These are phyloP conservation scores for Lanistes nyassanus DNA, from an alignment of 1,140 invertebrate genomes.

Conservation along the genomic window DNA sequence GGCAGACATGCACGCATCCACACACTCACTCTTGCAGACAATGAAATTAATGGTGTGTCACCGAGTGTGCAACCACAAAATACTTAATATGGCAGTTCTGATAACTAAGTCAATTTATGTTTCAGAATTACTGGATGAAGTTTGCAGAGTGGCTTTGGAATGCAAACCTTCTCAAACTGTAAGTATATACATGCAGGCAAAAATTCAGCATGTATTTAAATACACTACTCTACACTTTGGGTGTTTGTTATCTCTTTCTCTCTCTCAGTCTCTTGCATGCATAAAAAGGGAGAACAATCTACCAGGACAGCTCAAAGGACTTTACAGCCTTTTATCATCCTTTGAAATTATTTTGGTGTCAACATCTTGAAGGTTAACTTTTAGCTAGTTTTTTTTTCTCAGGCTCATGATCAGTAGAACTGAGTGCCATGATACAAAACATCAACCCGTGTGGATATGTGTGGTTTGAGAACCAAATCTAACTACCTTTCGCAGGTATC, in stretches of 20 bases:
- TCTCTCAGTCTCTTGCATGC: no score
- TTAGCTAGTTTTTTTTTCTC: background rate
- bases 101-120: background rate
- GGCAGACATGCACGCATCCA: no score
- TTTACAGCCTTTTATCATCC: no score
- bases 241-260: no score
- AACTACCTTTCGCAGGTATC: conserved; percentile 34
- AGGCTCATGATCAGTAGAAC: background rate
- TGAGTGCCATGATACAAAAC: background rate
- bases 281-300: background rate
- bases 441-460: background rate
- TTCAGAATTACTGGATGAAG: conserved; percentile 7
- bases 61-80: no score
- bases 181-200: conserved; percentile 1
- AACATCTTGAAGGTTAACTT: no score
- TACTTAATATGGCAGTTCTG: background rate
- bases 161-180: background rate
- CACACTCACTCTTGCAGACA: no score
- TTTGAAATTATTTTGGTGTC: no score
- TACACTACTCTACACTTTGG: no score
- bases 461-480: no score
- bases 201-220: background rate
- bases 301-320: background rate
- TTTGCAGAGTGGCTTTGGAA: conserved; percentile 6
- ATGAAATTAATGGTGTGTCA: no score